These are phyloP conservation scores for Monodelphis domestica DNA, from an alignment of 2,797 vertebrate species.

Conservation along the genomic window DNA sequence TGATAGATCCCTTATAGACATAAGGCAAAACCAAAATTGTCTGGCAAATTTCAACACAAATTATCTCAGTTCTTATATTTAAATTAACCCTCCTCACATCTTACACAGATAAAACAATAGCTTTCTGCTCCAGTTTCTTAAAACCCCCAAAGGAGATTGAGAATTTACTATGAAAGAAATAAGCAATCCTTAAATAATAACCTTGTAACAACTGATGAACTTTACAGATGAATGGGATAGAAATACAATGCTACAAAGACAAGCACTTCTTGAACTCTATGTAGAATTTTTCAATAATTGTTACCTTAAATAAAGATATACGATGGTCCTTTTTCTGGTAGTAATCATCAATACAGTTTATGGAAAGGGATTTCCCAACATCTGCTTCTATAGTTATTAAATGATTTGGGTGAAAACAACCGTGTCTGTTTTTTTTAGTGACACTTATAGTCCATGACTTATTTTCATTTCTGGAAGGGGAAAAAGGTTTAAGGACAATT, in stretches of 20 bases:
- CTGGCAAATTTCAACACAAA: background rate
- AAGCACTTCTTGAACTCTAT: background rate
- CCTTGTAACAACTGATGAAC: background rate
- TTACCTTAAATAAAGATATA: constrained; percentile 85
- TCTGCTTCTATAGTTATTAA: constrained; percentile 64
- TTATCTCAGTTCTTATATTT: background rate
- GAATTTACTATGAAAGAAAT: constrained; percentile 6
- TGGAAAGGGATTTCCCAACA: constrained; percentile 70
- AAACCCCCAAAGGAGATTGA: background rate
- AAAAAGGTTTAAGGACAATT: constrained; percentile 60
- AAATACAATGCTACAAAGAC: background rate
- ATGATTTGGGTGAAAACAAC: constrained; percentile 82
- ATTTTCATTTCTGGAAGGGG: constrained; percentile 73
- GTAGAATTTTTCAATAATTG: constrained; percentile 1
- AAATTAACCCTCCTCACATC: background rate
- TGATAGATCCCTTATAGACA: background rate
- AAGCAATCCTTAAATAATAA: constrained; percentile 20
- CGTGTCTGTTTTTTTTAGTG: constrained; percentile 77
- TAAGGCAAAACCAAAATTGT: background rate
- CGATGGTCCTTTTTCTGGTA: constrained; percentile 61
- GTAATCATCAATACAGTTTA: constrained; percentile 75
- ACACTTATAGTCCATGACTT: constrained; percentile 80
- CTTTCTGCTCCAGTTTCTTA: background rate
- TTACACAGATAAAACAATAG: background rate
- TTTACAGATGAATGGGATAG: background rate